These are phyloP conservation scores for Dascyllus trimaculatus DNA, from an alignment of 2,113 vertebrate species.

Conservation along the genomic window DNA sequence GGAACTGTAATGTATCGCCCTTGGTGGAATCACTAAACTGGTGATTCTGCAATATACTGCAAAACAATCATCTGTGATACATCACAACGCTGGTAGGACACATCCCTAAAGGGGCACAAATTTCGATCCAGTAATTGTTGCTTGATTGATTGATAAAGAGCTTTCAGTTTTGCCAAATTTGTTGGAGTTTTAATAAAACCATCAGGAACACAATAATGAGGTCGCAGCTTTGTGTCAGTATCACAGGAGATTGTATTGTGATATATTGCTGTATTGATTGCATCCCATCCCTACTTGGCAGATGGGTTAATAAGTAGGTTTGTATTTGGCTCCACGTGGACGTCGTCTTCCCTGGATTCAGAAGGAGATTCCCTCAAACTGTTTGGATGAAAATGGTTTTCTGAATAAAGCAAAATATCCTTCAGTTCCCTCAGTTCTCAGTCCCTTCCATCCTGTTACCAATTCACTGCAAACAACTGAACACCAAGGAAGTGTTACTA, in stretches of 20 bases:
- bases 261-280: slow-evolving; percentile 18
- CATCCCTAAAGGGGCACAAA: too few species aligned
- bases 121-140: too few species aligned
- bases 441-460: too few species aligned
- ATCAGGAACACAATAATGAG: background rate
- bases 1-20: background rate
- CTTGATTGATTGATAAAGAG: too few species aligned
- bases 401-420: too few species aligned
- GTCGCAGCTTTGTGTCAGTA: background rate
- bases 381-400: background rate
- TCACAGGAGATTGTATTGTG: slow-evolving; percentile 15
- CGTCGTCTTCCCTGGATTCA: background rate
- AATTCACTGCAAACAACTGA: too few species aligned
- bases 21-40: slow-evolving; percentile 1
- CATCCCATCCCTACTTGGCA: background rate
- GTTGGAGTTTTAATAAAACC: too few species aligned
- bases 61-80: slow-evolving; percentile 14
- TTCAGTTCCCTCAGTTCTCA: too few species aligned
- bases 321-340: slow-evolving; percentile 16
- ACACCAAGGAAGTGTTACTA: too few species aligned
- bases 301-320: background rate
- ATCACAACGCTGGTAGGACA: background rate
- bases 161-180: too few species aligned
- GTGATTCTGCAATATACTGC: slow-evolving; percentile 44
- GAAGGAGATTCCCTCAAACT: background rate